Base-by-base conservation (phyloP, 2,113 vertebrate genomes). In the Madoqua kirkii region DNA sequence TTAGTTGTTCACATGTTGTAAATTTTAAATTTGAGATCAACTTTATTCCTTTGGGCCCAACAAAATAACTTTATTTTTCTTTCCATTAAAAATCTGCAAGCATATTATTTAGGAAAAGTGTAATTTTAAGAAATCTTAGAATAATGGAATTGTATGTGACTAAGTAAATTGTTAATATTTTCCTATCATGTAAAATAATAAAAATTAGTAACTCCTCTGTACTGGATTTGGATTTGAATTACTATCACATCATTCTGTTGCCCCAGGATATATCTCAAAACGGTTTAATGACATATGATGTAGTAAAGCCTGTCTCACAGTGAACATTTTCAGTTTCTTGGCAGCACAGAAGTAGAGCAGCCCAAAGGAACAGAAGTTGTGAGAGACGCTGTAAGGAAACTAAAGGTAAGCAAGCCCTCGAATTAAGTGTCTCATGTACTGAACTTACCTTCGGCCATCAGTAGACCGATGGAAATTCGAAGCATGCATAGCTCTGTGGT, bases 361-460 rank as follows among this genome's bases (percentile, higher is more conserved):
- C 99, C 99, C 2, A 99, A 99, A 98, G 99, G 99, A 98, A 99
- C 99, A 2, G 99, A 99, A 97, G 99, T 99, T 76, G 99, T 99
- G 40, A 99, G 99, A 98, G 99, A 99, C 97, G 99, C 99, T 43
- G 99, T 99, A 57, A 99, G 99, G 96, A 99, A 99, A 97, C 98
- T 99, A 13, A 99, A 99, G 99, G 99, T 99, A 99, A 97, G 15
- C n/a, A 45, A 36, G 4, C 11, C 10, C 43, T 94, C n/a, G 15
- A 36, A 13, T 43, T 16, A 36, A 55, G 36, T 3, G 29, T 12
- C 33, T 45, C 3, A 3, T 60, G 29, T 33, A 13, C 36, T 27
- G 21, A 8, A 62, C 50, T 21, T 55, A 12, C 45, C 17, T 33
- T 29, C 5, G 40, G 27, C 14, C 11, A n/a, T 85, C 21, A 48